These are phyloP conservation scores for Aeoliscus strigatus DNA, from an alignment of 2,797 vertebrate genomes.

Conservation along the genomic window DNA sequence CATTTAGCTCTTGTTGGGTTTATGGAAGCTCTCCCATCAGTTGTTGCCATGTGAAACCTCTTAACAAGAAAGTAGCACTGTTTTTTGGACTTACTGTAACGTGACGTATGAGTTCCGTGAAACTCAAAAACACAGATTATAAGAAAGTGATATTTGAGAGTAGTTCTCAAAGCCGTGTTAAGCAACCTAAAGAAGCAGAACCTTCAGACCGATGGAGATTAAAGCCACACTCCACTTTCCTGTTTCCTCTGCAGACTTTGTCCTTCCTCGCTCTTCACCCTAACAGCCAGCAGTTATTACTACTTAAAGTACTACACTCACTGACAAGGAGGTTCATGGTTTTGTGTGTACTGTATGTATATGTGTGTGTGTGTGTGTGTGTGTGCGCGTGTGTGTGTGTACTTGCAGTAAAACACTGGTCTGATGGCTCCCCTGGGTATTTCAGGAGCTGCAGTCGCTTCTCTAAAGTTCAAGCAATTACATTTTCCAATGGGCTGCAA, in stretches of 20 bases:
- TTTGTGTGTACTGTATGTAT: too few relatives aligned
- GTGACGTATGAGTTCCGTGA: constrained; percentile 1
- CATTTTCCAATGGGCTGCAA: constrained; percentile 60
- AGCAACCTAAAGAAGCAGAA: too few relatives aligned
- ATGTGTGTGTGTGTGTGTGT: too few relatives aligned
- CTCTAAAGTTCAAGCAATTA: constrained; percentile 73
- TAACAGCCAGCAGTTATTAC: constrained; percentile 58
- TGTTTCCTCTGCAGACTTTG: too few relatives aligned
- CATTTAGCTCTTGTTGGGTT: too few relatives aligned
- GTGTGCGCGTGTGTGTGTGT: constrained; percentile 22
- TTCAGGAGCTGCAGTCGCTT: constrained; percentile 61
- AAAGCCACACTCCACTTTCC: too few relatives aligned
- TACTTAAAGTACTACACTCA: constrained; percentile 60
- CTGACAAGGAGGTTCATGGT: constrained; percentile 56
- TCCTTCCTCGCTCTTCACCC: constrained; percentile 34
- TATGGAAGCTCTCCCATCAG: too few relatives aligned
- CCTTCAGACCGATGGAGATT: constrained; percentile 36
- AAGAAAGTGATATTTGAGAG: constrained; percentile 1
- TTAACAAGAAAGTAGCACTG: too few relatives aligned
- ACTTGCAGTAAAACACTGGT: constrained; percentile 52
- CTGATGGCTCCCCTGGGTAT: constrained; percentile 62
- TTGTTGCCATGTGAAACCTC: too few relatives aligned
- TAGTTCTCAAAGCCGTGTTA: too few relatives aligned
- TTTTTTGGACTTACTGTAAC: too few relatives aligned
- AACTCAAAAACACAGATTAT: constrained; percentile 1